Evolutionary conservation across 1,140 invertebrate species (phyloP).

Genomic region (Diorhabda carinulata): DNA sequence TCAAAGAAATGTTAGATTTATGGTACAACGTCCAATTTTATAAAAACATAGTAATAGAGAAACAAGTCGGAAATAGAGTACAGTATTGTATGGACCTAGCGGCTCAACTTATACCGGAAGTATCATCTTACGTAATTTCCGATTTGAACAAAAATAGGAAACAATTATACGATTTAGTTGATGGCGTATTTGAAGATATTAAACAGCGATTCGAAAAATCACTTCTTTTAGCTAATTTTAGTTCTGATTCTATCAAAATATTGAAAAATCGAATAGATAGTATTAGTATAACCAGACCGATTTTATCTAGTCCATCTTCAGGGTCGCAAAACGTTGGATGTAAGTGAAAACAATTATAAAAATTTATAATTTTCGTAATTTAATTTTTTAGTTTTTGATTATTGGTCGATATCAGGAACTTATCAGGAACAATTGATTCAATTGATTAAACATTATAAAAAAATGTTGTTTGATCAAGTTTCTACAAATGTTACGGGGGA

Average conservation of each 20-base stretch:
- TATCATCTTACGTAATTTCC: not conserved
- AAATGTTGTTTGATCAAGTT: not conserved
- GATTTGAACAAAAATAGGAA: not conserved
- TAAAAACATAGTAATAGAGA: slow-evolving; percentile 2
- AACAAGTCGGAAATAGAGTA: not conserved
- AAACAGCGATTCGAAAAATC: not conserved
- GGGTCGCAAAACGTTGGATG: too few relatives aligned
- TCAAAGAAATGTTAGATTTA: slow-evolving; percentile 4
- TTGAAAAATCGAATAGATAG: not conserved
- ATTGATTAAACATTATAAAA: not conserved
- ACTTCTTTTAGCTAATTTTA: not conserved
- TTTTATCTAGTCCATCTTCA: not conserved
- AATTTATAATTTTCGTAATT: too few relatives aligned
- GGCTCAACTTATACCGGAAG: slow-evolving; percentile 3
- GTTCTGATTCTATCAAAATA: not conserved
- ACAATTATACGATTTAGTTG: not conserved
- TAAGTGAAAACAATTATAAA: too few relatives aligned
- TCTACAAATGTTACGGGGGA: not conserved
- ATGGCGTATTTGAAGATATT: not conserved
- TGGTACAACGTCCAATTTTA: slow-evolving; percentile 4
- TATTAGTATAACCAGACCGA: not conserved
- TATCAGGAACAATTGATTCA: not conserved
- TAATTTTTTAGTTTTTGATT: too few relatives aligned
- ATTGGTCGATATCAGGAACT: not conserved
- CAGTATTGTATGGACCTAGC: not conserved